phyloP scores from a whole-genome alignment of 2,113 vertebrate genomes.

The Plecotus auritus region DNA sequence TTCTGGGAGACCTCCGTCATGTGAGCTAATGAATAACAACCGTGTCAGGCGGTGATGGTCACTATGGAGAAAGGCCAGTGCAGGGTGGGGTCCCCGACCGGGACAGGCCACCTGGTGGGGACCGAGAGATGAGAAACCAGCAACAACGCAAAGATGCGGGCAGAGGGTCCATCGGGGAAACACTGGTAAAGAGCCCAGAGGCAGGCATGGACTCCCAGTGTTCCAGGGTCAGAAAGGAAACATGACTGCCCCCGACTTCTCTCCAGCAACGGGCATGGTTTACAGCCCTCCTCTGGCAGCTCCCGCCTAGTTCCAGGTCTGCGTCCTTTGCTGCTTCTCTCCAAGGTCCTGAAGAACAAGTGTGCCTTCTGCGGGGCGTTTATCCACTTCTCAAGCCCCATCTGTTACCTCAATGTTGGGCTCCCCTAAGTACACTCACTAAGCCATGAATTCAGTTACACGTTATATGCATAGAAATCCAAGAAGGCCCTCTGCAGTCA shows the following conservation, averaged over 20 bases:
- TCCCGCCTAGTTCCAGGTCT: rapidly evolving
- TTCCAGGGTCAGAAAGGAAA: neutral
- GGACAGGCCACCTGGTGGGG: neutral
- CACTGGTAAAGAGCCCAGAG: neutral
- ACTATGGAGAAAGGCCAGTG: neutral
- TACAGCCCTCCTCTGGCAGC: rapidly evolving
- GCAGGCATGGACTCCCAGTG: neutral
- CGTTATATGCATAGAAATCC: neutral
- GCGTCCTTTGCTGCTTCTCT: neutral
- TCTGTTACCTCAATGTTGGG: neutral
- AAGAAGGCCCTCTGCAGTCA: neutral
- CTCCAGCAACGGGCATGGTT: neutral
- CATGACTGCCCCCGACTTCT: neutral
- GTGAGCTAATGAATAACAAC: neutral
- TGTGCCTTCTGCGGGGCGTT: neutral
- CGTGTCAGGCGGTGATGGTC: neutral
- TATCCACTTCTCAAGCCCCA: neutral
- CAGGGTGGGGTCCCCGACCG: too few species aligned
- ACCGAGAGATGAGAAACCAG: neutral
- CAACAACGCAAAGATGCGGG: neutral
- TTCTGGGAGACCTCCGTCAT: neutral
- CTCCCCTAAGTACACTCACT: neutral
- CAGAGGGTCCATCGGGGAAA: too few species aligned
- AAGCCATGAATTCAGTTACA: neutral
- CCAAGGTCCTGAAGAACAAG: slow-evolving; percentile 46